phyloP scores from a whole-genome alignment of 2,113 vertebrate species.

The Sialia sialis region DNA sequence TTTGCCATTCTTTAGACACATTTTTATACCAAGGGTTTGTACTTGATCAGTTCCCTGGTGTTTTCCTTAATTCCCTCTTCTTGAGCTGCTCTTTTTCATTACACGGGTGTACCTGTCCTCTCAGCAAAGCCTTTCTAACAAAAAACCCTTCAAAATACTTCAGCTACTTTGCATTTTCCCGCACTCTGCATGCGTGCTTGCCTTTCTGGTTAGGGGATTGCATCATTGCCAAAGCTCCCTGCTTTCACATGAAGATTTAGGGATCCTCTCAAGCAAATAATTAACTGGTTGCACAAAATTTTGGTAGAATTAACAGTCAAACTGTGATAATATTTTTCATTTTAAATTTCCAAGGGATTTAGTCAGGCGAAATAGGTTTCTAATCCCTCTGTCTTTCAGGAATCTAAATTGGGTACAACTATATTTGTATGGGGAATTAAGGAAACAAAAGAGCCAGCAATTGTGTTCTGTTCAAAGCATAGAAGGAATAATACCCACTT shows the following conservation, averaged over 20 bases:
- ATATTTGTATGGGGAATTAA: conserved; percentile 6
- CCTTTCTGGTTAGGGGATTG: background rate
- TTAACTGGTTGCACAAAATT: background rate
- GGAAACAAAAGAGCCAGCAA: background rate
- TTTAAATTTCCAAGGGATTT: conserved; percentile 27
- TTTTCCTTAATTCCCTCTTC: background rate
- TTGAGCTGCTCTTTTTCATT: background rate
- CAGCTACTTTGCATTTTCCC: background rate
- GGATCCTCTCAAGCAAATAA: conserved; percentile 39
- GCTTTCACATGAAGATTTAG: background rate
- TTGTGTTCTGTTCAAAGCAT: background rate
- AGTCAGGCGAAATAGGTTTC: background rate
- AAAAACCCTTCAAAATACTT: background rate
- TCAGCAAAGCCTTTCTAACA: background rate
- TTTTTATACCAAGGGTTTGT: background rate
- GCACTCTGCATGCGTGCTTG: background rate
- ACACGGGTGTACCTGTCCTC: background rate
- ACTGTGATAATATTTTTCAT: conserved; percentile 12
- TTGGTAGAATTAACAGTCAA: background rate
- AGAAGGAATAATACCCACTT: background rate
- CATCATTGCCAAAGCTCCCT: background rate
- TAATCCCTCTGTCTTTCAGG: conserved; percentile 12
- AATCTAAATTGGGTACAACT: background rate
- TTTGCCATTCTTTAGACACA: background rate
- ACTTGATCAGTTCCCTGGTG: background rate